These are phyloP conservation scores for Hirundichthys speculiger DNA, from an alignment of 2,113 vertebrate species.

Conservation along the genomic window DNA sequence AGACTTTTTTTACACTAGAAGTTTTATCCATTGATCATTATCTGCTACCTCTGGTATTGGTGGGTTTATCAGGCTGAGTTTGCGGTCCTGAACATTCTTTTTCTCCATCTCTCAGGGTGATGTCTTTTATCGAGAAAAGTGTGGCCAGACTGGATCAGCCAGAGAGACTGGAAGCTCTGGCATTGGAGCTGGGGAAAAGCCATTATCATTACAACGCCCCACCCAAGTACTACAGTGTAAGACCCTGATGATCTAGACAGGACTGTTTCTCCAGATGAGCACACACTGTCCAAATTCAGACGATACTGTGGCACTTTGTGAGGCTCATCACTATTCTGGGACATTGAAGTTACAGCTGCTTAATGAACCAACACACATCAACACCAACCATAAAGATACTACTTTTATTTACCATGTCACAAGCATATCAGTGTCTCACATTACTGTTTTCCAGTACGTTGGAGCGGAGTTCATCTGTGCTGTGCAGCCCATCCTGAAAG, in stretches of 20 bases:
- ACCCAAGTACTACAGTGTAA: constrained; percentile 82
- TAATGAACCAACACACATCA: too few relatives aligned
- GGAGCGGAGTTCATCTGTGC: constrained; percentile 82
- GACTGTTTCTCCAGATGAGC: neutral
- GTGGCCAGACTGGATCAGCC: constrained; percentile 82
- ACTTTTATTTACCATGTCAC: neutral
- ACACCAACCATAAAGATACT: too few relatives aligned
- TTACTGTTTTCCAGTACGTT: constrained; percentile 75
- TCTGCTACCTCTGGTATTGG: neutral
- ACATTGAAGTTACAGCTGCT: too few relatives aligned
- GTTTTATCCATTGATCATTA: neutral
- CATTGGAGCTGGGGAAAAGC: constrained; percentile 81
- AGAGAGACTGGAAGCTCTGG: constrained; percentile 78
- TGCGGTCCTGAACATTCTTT: neutral
- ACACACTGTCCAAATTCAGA: too few relatives aligned
- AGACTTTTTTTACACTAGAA: neutral
- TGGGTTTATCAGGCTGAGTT: constrained; percentile 3
- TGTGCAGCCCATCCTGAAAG: constrained; percentile 81
- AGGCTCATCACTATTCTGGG: too few relatives aligned
- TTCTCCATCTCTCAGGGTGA: constrained; percentile 73
- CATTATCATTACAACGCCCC: constrained; percentile 83
- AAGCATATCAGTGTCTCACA: neutral
- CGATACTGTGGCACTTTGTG: too few relatives aligned
- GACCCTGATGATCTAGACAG: constrained; percentile 13
- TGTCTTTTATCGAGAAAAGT: constrained; percentile 86